Conservation (phyloP, 1,140 invertebrate species). For the Ceratoteleas bidentatus region DNA sequence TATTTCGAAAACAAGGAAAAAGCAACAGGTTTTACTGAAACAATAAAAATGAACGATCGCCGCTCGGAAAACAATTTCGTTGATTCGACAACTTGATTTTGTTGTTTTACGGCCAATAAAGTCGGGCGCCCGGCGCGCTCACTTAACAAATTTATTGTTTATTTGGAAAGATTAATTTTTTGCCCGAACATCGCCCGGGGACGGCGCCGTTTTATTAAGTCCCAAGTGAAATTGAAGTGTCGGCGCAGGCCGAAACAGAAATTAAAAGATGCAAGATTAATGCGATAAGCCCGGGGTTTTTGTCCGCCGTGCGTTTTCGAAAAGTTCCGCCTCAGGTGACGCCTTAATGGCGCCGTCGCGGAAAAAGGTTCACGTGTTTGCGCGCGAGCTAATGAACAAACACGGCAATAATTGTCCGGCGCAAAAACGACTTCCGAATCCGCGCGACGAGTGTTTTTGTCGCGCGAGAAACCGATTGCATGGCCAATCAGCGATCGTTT, state of each 20-base stretch:
- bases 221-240: conserved; percentile 9
- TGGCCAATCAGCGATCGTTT: no score
- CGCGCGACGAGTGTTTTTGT: no score
- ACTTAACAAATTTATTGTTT: conserved; percentile 40
- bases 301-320: not conserved
- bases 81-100: conserved; percentile 35
- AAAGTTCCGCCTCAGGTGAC: not conserved
- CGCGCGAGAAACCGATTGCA: no score
- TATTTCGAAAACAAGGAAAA: conserved; percentile 37
- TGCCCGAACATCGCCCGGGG: not conserved
- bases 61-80: conserved; percentile 33
- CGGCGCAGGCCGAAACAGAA: conserved; percentile 1
- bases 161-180: conserved; percentile 32
- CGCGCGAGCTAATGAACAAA: not conserved
- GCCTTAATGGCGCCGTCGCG: not conserved
- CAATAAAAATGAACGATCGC: conserved; percentile 38
- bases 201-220: conserved; percentile 11
- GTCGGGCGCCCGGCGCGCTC: conserved; percentile 2
- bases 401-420: no score
- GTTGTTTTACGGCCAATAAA: conserved; percentile 49
- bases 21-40: conserved; percentile 54
- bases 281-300: conserved; percentile 13
- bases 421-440: no score
- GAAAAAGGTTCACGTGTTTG: conserved; percentile 4
- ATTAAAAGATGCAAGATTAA: conserved; percentile 28